Evolutionary conservation across 2,113 vertebrate species (phyloP).

Genomic region (Thunnus maccoyii): DNA sequence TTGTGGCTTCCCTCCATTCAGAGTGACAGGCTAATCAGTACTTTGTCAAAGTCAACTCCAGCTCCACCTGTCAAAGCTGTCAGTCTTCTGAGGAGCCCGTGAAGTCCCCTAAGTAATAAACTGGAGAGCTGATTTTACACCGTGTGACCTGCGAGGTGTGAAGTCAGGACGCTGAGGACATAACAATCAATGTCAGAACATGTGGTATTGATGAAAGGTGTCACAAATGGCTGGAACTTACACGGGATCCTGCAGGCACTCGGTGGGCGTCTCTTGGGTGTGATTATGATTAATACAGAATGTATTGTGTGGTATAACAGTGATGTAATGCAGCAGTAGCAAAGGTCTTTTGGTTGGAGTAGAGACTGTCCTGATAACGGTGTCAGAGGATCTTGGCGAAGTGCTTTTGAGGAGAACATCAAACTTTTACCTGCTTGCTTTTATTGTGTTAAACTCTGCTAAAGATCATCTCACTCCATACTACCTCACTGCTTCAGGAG

Average conservation of each 20-base stretch:
- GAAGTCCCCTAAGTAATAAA: conserved; percentile 79
- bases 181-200: conserved; percentile 83
- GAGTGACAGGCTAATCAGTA: conserved; percentile 82
- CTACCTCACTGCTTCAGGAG: not conserved
- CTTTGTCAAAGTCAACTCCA: conserved; percentile 70
- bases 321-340: conserved; percentile 16
- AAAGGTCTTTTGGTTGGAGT: conserved; percentile 14
- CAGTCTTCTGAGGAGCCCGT: conserved; percentile 68
- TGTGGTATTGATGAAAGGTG: conserved; percentile 79
- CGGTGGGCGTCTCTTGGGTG: conserved; percentile 64
- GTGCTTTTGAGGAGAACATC: conserved; percentile 14
- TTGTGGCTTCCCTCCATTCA: conserved; percentile 49
- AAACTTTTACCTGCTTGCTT: conserved; percentile 28
- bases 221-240: conserved; percentile 74
- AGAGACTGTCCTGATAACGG: not conserved
- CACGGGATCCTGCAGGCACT: conserved; percentile 75
- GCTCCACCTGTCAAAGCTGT: conserved; percentile 80
- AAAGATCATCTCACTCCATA: conserved; percentile 17
- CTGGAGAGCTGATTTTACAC: conserved; percentile 63
- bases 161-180: conserved; percentile 73
- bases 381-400: not conserved
- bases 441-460: conserved; percentile 19
- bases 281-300: conserved; percentile 67
- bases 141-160: conserved; percentile 71
- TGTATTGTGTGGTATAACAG: conserved; percentile 39